A percentile compares a stretch with the other conserved stretches of the same genome.
Conservation (phyloP, 2,888 invertebrate genomes). For the Nebria salina region DNA sequence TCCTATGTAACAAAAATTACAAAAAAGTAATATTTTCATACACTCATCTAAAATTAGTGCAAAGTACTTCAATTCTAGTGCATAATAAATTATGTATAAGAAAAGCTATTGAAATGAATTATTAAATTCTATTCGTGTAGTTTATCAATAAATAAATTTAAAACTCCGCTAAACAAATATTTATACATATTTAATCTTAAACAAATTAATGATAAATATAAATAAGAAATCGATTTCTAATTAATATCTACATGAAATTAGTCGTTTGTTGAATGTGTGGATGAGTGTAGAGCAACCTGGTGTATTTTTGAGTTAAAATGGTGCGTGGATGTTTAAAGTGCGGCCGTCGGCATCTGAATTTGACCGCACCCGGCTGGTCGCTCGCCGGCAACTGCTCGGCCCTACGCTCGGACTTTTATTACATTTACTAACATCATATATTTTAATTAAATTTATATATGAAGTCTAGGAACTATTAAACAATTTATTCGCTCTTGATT, state of each 20-base stretch:
- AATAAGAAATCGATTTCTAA: not conserved
- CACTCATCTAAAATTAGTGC: not conserved
- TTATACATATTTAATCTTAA: not conserved
- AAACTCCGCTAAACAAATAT: not conserved
- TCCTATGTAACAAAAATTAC: not conserved
- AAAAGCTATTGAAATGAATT: too few species aligned
- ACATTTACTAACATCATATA: too few species aligned
- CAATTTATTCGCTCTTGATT: too few species aligned
- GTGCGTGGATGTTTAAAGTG: not conserved
- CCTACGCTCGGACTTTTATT: not conserved
- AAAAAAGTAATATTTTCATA: not conserved
- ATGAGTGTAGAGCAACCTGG: not conserved
- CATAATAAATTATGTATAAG: too few species aligned
- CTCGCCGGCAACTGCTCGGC: slow-evolving; percentile 4
- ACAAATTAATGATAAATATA: not conserved
- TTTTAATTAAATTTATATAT: too few species aligned
- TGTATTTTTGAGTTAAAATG: not conserved
- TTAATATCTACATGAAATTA: not conserved
- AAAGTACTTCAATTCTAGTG: not conserved
- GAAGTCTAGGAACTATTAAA: too few species aligned
- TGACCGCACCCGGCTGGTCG: slow-evolving; percentile 7
- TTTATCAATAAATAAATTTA: not conserved
- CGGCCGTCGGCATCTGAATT: not conserved
- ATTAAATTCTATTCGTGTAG: not conserved
- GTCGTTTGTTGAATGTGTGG: not conserved